A percentile compares a stretch with the other conserved stretches of the same genome.
These are phyloP conservation scores for Ivindomyrus marchei DNA, from an alignment of 2,113 vertebrate genomes.

Conservation along the genomic window DNA sequence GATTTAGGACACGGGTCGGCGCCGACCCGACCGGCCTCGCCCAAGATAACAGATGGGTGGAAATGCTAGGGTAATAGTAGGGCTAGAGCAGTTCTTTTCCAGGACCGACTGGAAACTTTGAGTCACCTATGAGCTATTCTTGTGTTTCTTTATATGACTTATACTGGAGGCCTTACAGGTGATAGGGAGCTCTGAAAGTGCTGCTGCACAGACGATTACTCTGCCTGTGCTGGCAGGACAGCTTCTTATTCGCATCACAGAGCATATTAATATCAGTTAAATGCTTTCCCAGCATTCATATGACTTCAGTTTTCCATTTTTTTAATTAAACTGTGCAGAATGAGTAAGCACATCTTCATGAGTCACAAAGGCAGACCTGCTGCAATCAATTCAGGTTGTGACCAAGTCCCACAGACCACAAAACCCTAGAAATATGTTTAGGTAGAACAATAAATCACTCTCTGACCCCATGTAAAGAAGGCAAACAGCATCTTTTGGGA, in stretches of 20 bases:
- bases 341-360: background rate
- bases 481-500: background rate
- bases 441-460: background rate
- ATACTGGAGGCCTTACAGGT: constrained; percentile 22
- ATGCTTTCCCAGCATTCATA: background rate
- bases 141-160: constrained; percentile 40
- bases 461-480: background rate
- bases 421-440: background rate
- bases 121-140: constrained; percentile 43
- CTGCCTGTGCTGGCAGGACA: constrained; percentile 8
- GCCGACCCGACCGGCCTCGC: too few relatives aligned
- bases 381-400: background rate
- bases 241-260: constrained; percentile 44
- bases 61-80: too few relatives aligned
- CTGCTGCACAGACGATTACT: background rate
- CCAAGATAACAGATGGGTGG: too few relatives aligned
- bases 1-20: too few relatives aligned
- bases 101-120: constrained; percentile 50
- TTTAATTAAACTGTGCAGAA: background rate
- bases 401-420: background rate
- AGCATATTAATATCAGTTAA: constrained; percentile 7
- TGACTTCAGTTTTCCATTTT: background rate
- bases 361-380: background rate
- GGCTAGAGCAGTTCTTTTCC: constrained; percentile 15
- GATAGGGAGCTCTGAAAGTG: constrained; percentile 38